Base-by-base conservation (phyloP, 2,113 vertebrate genomes). In the Actenoides hombroni region DNA sequence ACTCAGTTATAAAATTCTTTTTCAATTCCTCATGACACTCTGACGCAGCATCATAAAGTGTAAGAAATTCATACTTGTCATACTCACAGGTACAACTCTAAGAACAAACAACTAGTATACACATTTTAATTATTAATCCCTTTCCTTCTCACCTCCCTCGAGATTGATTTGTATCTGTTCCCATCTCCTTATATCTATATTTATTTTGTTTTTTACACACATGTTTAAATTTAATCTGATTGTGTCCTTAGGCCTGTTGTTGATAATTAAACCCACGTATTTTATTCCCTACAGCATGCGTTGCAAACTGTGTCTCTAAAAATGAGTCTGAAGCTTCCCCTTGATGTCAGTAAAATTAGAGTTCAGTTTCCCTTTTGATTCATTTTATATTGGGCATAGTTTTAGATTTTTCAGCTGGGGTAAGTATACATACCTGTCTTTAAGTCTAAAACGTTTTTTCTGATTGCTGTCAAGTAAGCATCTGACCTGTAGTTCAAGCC, bases 241-340 rank as follows among this genome's bases (percentile, higher is more conserved):
- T 95, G 78, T 96, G 78, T 97, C 97, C 96, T 95, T 93, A 96
- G 96, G 96, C 95, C 90, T 95, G 90, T 95, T 96, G 95, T 96
- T 97, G 96, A 96, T 97, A 96, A 97, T 97, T 97, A 97, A 96
- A 93, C 88, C 79, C 94, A 97, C 57, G 75, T 96, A 95, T 86
- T 96, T 97, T 96, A 96, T 94, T 97, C 94, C 97, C 94, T 95
- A 90, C 81, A 96, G 96, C 91, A 87, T 79, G 56, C 87, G 92
- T 56, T 91, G 73, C 88, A 93, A 96, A 94, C 85, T 93, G 78
- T 64, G 44, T 90, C 77, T 95, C 93, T 95, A 91, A 96, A 96
- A 97, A 94, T 39, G 49, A 93, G 13, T 75, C 25, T 91, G 80
- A 95, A 56, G 54, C 85, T 87, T 90, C 71, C 51, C 79, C 94